Base-by-base conservation (phyloP, 2,113 vertebrate species). In the Heteronetta atricapilla region DNA sequence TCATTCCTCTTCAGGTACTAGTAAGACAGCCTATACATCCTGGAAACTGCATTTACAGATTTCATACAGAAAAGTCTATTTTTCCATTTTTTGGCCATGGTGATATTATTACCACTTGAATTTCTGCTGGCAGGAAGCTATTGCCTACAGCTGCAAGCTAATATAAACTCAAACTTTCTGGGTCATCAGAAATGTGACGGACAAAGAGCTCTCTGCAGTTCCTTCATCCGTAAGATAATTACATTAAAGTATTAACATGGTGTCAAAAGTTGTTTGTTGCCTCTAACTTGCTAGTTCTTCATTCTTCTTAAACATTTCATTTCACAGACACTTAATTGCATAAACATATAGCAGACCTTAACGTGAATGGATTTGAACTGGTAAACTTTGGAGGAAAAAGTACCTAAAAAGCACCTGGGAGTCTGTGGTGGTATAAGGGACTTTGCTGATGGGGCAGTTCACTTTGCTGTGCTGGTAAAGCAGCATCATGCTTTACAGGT, bases 41-140 rank as follows among this genome's bases (percentile, higher is more conserved):
- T 94, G 89, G 62, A 92, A 97, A 90, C 11, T 40, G 42, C 86
- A 63, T 93, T 93, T 84, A 88, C 76, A 86, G 83, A 52, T 86
- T 81, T 78, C 89, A 72, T 38, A 48, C 33, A 53, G 34, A 63
- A 52, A 82, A 66, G 36, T 26, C 63, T 36, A 48, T 74, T 86
- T 77, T 86, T 85, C 34, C 50, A 6, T 38, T 64, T 36, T 22
- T 36, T 5, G 3, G 15, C 68, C 79, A 70, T 17, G 59, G 87
- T 70, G 82, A 90, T 93, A 46, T 89, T 96, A 94, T 93, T 95
- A 93, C 90, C 73, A 70, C 56, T 94, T 46, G 52, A 67, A 70
- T 87, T 89, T 95, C 82, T 95, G 68, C 94, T 94, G 91, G 91
- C 93, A 88, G 93, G 76, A 81, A 86, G 76, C 46, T 78, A 70